Evolutionary conservation across 2,797 vertebrate genomes (phyloP).

Genomic region (Xenops minutus): DNA sequence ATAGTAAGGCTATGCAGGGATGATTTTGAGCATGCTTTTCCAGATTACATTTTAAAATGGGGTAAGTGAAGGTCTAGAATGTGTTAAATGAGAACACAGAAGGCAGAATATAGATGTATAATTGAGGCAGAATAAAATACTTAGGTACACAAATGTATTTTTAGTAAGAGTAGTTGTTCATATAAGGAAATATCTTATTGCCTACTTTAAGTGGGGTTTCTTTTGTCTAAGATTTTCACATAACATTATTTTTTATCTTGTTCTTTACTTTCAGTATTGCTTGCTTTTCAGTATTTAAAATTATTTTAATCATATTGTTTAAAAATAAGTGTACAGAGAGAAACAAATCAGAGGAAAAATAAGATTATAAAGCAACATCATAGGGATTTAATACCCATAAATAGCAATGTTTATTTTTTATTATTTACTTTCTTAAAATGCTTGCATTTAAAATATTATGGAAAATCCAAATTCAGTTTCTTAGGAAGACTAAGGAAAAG

Average conservation of each 20-base stretch:
- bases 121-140: background rate
- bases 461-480: background rate
- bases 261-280: background rate
- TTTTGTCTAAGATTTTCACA: background rate
- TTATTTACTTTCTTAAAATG: background rate
- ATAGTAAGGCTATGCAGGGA: background rate
- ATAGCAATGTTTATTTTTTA: background rate
- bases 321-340: background rate
- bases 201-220: background rate
- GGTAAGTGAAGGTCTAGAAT: background rate
- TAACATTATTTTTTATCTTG: background rate
- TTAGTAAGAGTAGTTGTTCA: background rate
- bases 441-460: background rate
- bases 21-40: background rate
- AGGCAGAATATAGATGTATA: background rate
- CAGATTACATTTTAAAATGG: background rate
- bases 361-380: background rate
- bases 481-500: background rate
- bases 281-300: background rate
- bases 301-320: background rate
- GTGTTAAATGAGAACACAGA: background rate
- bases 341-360: background rate
- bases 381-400: background rate
- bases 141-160: background rate
- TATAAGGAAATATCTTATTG: background rate